These are phyloP conservation scores for Lasioglossum albipes DNA, from an alignment of 1,140 invertebrate species.

Conservation along the genomic window DNA sequence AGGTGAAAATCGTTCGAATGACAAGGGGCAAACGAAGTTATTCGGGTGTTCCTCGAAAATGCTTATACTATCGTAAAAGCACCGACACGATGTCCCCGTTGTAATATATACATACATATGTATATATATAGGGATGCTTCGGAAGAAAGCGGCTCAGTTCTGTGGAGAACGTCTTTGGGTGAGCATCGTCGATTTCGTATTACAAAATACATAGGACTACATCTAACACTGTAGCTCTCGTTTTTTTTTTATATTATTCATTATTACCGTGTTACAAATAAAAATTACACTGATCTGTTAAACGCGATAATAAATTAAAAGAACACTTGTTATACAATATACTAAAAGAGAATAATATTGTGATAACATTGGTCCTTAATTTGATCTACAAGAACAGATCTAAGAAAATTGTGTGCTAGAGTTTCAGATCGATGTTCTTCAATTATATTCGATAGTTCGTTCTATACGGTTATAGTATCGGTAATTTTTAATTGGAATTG, in stretches of 20 bases:
- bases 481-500: not conserved
- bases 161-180: conserved; percentile 73
- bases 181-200: conserved; percentile 53
- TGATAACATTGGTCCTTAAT: not conserved
- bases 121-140: conserved; percentile 78
- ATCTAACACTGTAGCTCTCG: not conserved
- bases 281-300: not conserved
- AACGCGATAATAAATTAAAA: not conserved
- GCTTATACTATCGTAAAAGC: conserved; percentile 69
- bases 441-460: not conserved
- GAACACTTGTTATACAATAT: too few relatives aligned
- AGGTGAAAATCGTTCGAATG: conserved; percentile 37
- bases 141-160: conserved; percentile 72
- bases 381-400: not conserved
- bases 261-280: not conserved
- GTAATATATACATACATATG: conserved; percentile 74
- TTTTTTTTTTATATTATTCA: not conserved
- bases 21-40: conserved; percentile 58
- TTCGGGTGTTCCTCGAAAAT: conserved; percentile 53
- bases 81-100: conserved; percentile 68
- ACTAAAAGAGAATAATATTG: too few relatives aligned
- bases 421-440: not conserved
- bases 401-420: not conserved
- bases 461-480: too few relatives aligned
- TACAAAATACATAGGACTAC: not conserved